These are phyloP conservation scores for Gobio occitaniae DNA, from an alignment of 2,797 vertebrate genomes.

Conservation along the genomic window DNA sequence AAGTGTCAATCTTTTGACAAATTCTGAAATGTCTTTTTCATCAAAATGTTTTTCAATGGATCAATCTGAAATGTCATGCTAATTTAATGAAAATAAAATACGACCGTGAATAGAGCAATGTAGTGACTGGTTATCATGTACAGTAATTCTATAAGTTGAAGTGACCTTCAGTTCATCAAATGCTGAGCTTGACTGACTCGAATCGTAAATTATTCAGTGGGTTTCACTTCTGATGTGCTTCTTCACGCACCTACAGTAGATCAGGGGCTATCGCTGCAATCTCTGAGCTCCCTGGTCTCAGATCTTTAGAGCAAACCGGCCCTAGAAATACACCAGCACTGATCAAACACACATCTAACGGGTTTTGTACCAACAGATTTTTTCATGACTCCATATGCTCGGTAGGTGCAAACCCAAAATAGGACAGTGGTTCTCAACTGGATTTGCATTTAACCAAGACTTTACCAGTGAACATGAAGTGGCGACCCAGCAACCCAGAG, in stretches of 20 bases:
- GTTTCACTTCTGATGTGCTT: constrained; percentile 8
- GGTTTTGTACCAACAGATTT: constrained; percentile 16
- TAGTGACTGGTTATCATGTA: background rate
- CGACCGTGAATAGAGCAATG: background rate
- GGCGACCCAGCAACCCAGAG: background rate
- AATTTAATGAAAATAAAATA: constrained; percentile 36
- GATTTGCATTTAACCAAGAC: background rate
- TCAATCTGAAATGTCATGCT: constrained; percentile 3
- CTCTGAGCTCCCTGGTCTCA: background rate
- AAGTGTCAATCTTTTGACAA: constrained; percentile 67
- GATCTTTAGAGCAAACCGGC: background rate
- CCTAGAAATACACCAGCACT: background rate
- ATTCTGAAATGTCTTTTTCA: background rate
- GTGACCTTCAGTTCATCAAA: constrained; percentile 37
- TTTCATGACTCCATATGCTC: constrained; percentile 16
- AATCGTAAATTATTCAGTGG: constrained; percentile 50
- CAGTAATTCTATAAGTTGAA: background rate
- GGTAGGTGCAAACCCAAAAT: background rate
- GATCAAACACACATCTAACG: background rate
- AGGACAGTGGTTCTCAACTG: constrained; percentile 26
- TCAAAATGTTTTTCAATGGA: background rate
- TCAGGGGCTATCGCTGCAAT: background rate
- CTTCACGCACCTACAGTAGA: background rate
- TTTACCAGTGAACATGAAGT: background rate
- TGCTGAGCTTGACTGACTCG: background rate